Conservation (phyloP, 2,797 vertebrate species). For the Neostethus bicornis region DNA sequence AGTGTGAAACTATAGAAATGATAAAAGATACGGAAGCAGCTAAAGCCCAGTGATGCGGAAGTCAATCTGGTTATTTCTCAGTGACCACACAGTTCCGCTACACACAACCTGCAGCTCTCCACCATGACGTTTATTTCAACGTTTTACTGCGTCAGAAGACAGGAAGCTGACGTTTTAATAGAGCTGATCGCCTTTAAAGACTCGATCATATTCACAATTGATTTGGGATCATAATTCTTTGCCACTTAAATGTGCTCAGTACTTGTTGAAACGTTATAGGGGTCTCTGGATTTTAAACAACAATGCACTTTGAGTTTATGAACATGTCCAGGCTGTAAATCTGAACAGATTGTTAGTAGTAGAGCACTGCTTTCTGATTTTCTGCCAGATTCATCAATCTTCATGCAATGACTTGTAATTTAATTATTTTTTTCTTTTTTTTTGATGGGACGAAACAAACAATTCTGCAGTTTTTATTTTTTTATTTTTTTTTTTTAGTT, state of each 20-base stretch:
- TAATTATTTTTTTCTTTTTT: too few species aligned
- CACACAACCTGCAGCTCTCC: background rate
- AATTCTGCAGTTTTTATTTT: constrained; percentile 2
- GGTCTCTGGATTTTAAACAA: constrained; percentile 23
- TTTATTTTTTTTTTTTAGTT: too few species aligned
- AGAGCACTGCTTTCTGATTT: constrained; percentile 20
- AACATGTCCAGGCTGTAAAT: constrained; percentile 60
- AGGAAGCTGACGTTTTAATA: constrained; percentile 53
- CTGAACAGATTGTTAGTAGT: constrained; percentile 50
- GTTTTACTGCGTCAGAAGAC: constrained; percentile 26
- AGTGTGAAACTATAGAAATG: constrained; percentile 17
- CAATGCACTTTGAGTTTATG: constrained; percentile 53
- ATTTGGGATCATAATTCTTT: constrained; percentile 56
- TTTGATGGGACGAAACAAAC: too few species aligned
- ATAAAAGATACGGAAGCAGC: constrained; percentile 48
- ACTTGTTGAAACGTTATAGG: constrained; percentile 23
- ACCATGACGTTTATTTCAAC: constrained; percentile 33
- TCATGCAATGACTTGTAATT: background rate
- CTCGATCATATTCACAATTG: constrained; percentile 58
- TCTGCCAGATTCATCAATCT: constrained; percentile 12
- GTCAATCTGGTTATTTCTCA: constrained; percentile 57
- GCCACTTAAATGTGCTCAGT: constrained; percentile 21
- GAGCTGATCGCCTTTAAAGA: constrained; percentile 27
- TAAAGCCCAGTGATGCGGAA: constrained; percentile 66
- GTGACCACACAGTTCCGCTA: constrained; percentile 34